A percentile compares a stretch with the other conserved stretches of the same genome.
Evolutionary conservation across 2,888 invertebrate genomes (phyloP).

Genomic region (Apotomis betuletana): DNA sequence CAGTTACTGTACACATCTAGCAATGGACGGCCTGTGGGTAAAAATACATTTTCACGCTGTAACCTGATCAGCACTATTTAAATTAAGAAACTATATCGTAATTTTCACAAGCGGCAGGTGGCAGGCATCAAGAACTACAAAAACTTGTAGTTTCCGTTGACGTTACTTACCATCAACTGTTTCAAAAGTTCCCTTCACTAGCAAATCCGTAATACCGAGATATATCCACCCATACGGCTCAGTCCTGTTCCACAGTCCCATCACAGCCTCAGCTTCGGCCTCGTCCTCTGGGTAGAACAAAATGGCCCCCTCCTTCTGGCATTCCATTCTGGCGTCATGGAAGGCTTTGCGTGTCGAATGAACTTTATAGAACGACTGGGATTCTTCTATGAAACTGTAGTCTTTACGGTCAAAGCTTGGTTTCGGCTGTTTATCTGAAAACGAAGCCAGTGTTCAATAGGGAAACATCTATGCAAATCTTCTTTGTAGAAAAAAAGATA

Average conservation of each 20-base stretch:
- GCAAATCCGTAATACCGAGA: constrained; percentile 59
- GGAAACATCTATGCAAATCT: background rate
- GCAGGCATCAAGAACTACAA: too few species aligned
- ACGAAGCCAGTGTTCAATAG: constrained; percentile 22
- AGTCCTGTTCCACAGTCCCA: constrained; percentile 34
- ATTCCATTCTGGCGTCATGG: constrained; percentile 43
- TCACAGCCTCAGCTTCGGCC: constrained; percentile 40
- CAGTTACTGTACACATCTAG: constrained; percentile 60
- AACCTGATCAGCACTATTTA: too few species aligned
- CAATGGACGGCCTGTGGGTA: constrained; percentile 55
- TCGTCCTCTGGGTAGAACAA: constrained; percentile 45
- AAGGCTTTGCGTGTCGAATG: constrained; percentile 43
- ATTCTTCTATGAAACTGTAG: constrained; percentile 44
- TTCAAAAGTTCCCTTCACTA: constrained; percentile 60
- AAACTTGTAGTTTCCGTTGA: background rate
- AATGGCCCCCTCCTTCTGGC: constrained; percentile 45
- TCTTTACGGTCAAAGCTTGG: constrained; percentile 44
- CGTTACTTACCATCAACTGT: constrained; percentile 47
- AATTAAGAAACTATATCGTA: background rate
- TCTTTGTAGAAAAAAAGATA: too few species aligned
- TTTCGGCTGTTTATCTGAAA: constrained; percentile 56
- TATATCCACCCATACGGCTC: constrained; percentile 52
- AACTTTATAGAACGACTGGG: constrained; percentile 45
- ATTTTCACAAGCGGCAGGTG: background rate
- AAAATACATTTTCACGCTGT: background rate